A percentile compares a stretch with the other conserved stretches of the same genome.
phyloP scores from a whole-genome alignment of 2,797 vertebrate species.

The Basileuterus tristriatus region DNA sequence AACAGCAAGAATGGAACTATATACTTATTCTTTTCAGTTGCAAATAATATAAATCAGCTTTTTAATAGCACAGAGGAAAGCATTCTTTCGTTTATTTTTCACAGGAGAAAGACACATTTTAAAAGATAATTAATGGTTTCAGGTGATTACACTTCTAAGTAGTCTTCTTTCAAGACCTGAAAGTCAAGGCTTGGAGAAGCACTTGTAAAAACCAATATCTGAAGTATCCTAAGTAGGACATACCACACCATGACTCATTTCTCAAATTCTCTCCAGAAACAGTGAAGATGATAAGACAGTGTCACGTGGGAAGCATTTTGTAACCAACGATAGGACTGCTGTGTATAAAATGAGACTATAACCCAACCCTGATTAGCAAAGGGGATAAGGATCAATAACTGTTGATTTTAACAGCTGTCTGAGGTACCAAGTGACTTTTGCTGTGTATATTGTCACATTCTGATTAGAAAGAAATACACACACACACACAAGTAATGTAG shows the following conservation, averaged over 20 bases:
- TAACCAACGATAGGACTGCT: not conserved
- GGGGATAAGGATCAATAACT: not conserved
- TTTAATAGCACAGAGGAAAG: not conserved
- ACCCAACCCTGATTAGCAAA: not conserved
- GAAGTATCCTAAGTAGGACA: conserved; percentile 1
- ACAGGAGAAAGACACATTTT: not conserved
- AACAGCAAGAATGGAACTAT: not conserved
- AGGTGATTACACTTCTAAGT: not conserved
- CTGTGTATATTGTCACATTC: not conserved
- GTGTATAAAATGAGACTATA: not conserved
- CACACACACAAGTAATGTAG: not conserved
- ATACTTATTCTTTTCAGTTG: not conserved
- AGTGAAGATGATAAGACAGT: not conserved
- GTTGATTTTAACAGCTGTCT: conserved; percentile 1
- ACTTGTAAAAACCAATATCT: not conserved
- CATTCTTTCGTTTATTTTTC: not conserved
- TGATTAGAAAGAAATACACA: not conserved
- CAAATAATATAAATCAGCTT: not conserved
- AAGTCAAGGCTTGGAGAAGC: not conserved
- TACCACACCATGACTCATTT: not conserved
- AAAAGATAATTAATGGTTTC: not conserved
- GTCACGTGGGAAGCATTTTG: conserved; percentile 27
- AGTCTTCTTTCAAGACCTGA: not conserved
- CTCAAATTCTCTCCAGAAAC: conserved; percentile 2
- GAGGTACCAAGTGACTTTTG: not conserved